Evolutionary conservation across 2,797 vertebrate genomes (phyloP), one percentile per base, ranked within the genome.

Genomic region (Hoplostethus atlanticus): DNA sequence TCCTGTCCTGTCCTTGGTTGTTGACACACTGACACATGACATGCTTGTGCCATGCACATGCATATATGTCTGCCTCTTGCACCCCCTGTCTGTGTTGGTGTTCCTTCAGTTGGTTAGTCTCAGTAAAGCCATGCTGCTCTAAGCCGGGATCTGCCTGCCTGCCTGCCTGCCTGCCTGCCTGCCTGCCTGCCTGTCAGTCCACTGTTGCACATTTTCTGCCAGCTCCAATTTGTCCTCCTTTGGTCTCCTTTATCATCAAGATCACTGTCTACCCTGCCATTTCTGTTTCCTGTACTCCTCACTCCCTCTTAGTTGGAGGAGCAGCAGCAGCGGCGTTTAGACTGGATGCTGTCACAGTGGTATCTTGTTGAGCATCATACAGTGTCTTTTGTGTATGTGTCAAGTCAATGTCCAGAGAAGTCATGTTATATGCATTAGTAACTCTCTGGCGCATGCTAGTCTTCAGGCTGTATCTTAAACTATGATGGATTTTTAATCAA

Each of bases 151-250:
- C 64, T 62, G 42, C 51, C 62, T 47, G 21, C 47, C 62, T 50
- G 17, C 63, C 75, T 75, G 77, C 47, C 62, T 50, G 21, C 47
- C 62, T 50, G 17, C 63, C 75, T 75, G 77, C 47, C 62, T 50
- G 42, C 51, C 62, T 47, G 21, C 47, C 62, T 50, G 21, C 63
- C 75, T 75, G 77, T 75, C 82, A 73, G 76, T 69, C 64, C 73
- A 79, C 66, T 48, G 64, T 73, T 89, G 57, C 64, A 72, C 81
- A 78, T 80, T 89, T 77, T 67, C 81, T 74, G 83, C 77, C 73
- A 76, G 62, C 73, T 80, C 25, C 59, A 76, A 81, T 89, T 89
- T 88, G 73, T 89, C 76, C 68, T 65, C 44, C 56, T 61, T 66
- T 76, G 71, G 74, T 83, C 74, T 71, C 55, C 61, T 81, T 68